These are phyloP conservation scores for Agrotis exclamationis DNA, from an alignment of 2,888 invertebrate species.

Conservation along the genomic window DNA sequence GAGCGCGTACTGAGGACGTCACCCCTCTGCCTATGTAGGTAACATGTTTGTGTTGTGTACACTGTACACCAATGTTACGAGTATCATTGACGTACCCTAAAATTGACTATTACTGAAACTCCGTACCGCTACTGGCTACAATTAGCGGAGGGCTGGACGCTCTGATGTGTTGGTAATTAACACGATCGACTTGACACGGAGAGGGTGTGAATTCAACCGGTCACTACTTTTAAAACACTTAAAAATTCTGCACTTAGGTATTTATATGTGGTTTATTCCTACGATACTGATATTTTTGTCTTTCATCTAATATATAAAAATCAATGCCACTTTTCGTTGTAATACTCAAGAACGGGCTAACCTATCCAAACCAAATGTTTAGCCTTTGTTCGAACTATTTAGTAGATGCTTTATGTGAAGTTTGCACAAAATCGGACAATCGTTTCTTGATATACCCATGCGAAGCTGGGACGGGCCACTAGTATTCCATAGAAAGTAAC, in stretches of 20 bases:
- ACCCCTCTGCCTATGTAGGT: constrained; percentile 31
- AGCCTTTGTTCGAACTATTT: too few relatives aligned
- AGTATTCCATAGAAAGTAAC: neutral
- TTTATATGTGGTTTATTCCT: neutral
- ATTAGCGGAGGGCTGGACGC: constrained; percentile 14
- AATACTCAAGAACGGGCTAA: too few relatives aligned
- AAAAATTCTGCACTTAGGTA: neutral
- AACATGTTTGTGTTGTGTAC: constrained; percentile 4
- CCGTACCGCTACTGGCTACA: constrained; percentile 8
- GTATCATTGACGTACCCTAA: neutral
- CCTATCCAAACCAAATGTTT: too few relatives aligned
- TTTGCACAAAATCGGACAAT: too few relatives aligned
- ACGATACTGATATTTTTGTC: neutral
- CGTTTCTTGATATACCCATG: too few relatives aligned
- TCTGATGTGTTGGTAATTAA: constrained; percentile 5
- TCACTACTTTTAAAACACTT: constrained; percentile 4
- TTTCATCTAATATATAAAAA: too few relatives aligned
- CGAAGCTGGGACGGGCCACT: too few relatives aligned
- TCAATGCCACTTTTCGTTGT: too few relatives aligned
- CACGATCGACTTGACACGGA: neutral
- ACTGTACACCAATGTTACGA: constrained; percentile 7
- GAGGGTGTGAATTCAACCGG: neutral
- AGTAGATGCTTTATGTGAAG: too few relatives aligned
- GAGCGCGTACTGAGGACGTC: constrained; percentile 62
- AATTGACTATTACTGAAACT: constrained; percentile 6